A percentile compares a stretch with the other conserved stretches of the same genome.
phyloP scores from a whole-genome alignment of 1,140 invertebrate genomes.

The Rhagoletis pomonella region DNA sequence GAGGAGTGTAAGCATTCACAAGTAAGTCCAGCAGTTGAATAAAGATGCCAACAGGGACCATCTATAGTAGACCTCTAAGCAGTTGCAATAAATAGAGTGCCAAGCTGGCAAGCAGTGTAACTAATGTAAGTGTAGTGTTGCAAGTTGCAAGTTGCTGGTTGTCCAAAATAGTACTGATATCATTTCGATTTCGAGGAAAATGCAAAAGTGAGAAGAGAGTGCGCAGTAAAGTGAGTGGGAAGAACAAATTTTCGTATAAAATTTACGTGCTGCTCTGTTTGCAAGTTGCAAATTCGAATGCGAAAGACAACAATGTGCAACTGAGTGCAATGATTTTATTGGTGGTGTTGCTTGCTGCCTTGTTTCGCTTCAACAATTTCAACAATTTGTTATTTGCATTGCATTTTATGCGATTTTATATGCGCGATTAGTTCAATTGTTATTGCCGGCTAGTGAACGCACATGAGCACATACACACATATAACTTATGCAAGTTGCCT shows the following conservation, averaged over 20 bases:
- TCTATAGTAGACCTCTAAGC: background rate
- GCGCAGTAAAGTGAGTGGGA: background rate
- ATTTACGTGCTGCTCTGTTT: conserved; percentile 7
- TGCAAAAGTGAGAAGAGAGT: background rate
- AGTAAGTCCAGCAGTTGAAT: background rate
- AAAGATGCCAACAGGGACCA: conserved; percentile 18
- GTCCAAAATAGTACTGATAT: background rate
- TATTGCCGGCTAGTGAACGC: background rate
- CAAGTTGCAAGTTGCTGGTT: background rate
- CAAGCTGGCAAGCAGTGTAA: background rate
- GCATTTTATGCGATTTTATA: conserved; percentile 44
- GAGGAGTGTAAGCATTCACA: too few species aligned
- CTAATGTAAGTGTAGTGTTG: background rate
- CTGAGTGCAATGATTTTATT: background rate
- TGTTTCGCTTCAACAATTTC: conserved; percentile 22
- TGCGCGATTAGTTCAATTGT: conserved; percentile 45
- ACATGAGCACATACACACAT: background rate
- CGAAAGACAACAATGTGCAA: background rate
- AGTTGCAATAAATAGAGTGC: conserved; percentile 28
- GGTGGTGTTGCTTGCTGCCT: conserved; percentile 13
- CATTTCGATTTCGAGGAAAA: conserved; percentile 1
- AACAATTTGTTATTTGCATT: conserved; percentile 22
- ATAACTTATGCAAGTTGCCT: background rate
- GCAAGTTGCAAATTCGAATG: conserved; percentile 5
- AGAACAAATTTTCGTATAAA: conserved; percentile 3